Evolutionary conservation across 2,113 vertebrate species (phyloP).

Genomic region (Marmota monax): DNA sequence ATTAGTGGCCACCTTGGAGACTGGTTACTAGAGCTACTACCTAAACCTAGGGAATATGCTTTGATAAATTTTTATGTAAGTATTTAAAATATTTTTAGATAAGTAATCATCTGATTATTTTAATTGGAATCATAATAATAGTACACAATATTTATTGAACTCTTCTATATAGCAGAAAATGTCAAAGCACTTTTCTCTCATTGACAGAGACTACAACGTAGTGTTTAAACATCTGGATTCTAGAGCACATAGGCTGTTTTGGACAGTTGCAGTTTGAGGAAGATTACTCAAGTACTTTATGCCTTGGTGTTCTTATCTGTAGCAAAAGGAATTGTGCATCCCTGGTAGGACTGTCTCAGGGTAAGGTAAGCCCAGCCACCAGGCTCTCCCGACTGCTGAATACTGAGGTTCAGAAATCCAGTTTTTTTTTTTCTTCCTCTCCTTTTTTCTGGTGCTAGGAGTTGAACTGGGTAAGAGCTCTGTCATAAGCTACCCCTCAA

Average conservation of each 20-base stretch:
- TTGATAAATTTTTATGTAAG: not conserved
- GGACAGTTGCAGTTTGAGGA: not conserved
- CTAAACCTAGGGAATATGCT: not conserved
- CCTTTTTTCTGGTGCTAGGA: too few relatives aligned
- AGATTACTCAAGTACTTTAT: not conserved
- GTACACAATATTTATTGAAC: not conserved
- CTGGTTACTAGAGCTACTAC: not conserved
- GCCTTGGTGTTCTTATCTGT: not conserved
- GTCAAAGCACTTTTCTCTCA: not conserved
- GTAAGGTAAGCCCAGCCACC: not conserved
- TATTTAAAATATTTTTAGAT: constrained; percentile 28
- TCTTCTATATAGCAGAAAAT: not conserved
- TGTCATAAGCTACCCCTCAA: too few relatives aligned
- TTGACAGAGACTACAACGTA: not conserved
- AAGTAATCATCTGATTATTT: not conserved
- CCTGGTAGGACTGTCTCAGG: not conserved
- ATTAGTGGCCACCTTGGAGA: not conserved
- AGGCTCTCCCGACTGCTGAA: not conserved
- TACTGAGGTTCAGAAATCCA: not conserved
- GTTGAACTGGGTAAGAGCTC: too few relatives aligned
- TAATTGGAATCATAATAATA: constrained; percentile 15
- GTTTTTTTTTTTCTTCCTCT: not conserved
- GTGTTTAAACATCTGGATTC: constrained; percentile 33
- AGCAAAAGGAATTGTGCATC: not conserved
- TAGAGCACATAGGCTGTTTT: not conserved